Percentiles rank a stretch among this genome's conserved stretches.
Evolutionary conservation across 2,888 invertebrate species (phyloP).

Genomic region (Hyposoter dolosus): DNA sequence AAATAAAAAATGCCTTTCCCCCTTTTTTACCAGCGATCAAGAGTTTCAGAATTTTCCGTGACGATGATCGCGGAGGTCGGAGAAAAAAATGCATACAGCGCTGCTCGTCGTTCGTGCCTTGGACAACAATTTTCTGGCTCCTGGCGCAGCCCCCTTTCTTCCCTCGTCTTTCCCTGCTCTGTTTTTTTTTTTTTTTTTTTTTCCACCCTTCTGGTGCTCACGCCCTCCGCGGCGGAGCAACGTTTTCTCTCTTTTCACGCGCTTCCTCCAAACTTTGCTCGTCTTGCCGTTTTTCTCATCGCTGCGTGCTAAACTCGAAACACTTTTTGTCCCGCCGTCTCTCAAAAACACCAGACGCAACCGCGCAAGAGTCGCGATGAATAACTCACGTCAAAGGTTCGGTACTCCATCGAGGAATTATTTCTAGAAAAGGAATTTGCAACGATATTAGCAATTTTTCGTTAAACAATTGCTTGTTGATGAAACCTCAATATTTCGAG

Average conservation of each 20-base stretch:
- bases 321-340: conserved; percentile 31
- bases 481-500: too few species aligned
- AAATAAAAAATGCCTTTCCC: neutral
- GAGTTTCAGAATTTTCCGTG: neutral
- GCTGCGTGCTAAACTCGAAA: conserved; percentile 68
- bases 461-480: neutral
- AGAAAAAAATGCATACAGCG: neutral
- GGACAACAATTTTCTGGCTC: conserved; percentile 61
- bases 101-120: neutral
- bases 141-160: conserved; percentile 54
- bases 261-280: conserved; percentile 52
- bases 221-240: conserved; percentile 27
- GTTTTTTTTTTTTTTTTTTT: too few species aligned
- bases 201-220: conserved; percentile 33
- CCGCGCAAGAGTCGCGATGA: conserved; percentile 38
- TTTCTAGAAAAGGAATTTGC: neutral
- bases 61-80: neutral
- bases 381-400: conserved; percentile 9
- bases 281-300: conserved; percentile 73
- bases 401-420: conserved; percentile 15
- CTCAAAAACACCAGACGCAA: conserved; percentile 19
- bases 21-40: neutral
- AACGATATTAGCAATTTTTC: neutral
- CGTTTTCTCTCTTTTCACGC: conserved; percentile 43
- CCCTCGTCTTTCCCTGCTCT: conserved; percentile 59